Evolutionary conservation across 2,797 vertebrate species (phyloP).

Genomic region (Hydrocynus forskahlii): DNA sequence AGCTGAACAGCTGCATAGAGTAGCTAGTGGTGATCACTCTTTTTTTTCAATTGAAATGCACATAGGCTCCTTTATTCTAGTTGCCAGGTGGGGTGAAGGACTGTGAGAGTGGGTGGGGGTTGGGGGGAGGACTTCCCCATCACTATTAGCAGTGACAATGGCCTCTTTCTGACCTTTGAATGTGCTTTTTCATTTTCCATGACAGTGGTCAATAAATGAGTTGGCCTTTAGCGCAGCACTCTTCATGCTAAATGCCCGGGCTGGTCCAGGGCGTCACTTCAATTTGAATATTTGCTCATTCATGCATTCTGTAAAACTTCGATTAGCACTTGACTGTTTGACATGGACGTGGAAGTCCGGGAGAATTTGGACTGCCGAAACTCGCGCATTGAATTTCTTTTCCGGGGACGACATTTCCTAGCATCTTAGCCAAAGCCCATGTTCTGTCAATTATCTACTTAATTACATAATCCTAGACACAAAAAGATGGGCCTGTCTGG

Average conservation of each 20-base stretch:
- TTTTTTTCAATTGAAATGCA: slow-evolving; percentile 47
- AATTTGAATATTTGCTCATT: slow-evolving; percentile 9
- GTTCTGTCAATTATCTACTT: slow-evolving; percentile 1
- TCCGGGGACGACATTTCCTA: not conserved
- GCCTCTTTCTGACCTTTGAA: slow-evolving; percentile 37
- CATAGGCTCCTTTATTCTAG: slow-evolving; percentile 44
- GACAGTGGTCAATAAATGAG: slow-evolving; percentile 34
- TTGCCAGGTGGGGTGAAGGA: slow-evolving; percentile 37
- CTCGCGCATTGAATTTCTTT: not conserved
- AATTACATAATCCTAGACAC: slow-evolving; percentile 7
- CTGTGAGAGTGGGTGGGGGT: not conserved
- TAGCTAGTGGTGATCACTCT: slow-evolving; percentile 24
- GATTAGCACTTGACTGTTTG: slow-evolving; percentile 3
- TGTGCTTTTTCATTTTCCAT: slow-evolving; percentile 32
- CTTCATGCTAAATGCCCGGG: slow-evolving; percentile 2
- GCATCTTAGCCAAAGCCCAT: not conserved
- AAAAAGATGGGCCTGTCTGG: not conserved
- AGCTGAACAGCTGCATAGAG: slow-evolving; percentile 30
- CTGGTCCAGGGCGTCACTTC: not conserved
- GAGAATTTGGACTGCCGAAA: not conserved
- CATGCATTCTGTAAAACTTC: not conserved
- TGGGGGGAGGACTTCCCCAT: slow-evolving; percentile 16
- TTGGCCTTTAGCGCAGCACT: slow-evolving; percentile 1
- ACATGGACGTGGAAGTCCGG: not conserved
- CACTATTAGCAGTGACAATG: slow-evolving; percentile 53